Conservation (phyloP, 1,140 invertebrate species). For the Platyura marginata region DNA sequence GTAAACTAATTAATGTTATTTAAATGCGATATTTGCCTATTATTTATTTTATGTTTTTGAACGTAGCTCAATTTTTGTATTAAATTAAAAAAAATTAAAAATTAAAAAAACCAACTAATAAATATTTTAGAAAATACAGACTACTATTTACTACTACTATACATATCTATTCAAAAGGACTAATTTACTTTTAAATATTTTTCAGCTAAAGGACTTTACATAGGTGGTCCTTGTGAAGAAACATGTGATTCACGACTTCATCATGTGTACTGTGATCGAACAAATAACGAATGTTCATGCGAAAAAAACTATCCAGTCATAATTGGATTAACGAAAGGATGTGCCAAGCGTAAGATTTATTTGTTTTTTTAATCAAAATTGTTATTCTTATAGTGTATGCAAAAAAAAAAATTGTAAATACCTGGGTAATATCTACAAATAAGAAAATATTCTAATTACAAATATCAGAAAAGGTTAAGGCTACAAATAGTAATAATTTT, state of each 20-base stretch:
- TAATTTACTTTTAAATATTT: constrained; percentile 6
- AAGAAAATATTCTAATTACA: no score
- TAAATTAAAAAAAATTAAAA: neutral
- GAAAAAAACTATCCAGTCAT: constrained; percentile 57
- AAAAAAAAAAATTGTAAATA: neutral
- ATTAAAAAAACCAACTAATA: neutral
- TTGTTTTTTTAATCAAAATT: neutral
- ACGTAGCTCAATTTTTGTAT: neutral
- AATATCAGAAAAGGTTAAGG: no score
- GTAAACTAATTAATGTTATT: no score
- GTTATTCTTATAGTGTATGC: neutral
- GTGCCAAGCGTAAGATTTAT: constrained; percentile 55
- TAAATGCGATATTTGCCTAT: no score
- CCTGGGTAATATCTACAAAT: neutral
- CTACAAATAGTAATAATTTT: no score
- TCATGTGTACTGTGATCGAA: constrained; percentile 55
- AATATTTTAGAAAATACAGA: neutral
- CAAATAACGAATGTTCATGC: constrained; percentile 48
- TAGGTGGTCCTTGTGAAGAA: constrained; percentile 56
- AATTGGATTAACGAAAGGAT: constrained; percentile 50
- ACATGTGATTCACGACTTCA: constrained; percentile 47
- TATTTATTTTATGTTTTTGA: no score
- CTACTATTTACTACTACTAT: neutral
- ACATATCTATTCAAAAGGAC: neutral
- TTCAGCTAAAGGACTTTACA: constrained; percentile 45